Conservation (phyloP, 2,888 invertebrate genomes). For the Argyra leucocephala region DNA sequence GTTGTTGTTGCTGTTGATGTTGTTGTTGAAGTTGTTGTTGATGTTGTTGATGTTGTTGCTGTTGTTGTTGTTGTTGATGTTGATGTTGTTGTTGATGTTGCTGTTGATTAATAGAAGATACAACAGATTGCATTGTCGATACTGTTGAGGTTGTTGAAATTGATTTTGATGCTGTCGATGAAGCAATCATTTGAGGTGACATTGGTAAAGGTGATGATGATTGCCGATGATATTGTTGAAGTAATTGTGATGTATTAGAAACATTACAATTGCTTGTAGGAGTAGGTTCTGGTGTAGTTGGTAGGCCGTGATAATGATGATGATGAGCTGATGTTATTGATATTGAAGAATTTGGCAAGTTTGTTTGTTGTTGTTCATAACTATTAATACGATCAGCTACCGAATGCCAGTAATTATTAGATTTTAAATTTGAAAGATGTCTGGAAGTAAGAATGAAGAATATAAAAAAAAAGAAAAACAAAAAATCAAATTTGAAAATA, state of each 20-base stretch:
- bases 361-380: slow-evolving; percentile 47
- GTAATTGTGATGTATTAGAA: slow-evolving; percentile 9
- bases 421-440: background rate
- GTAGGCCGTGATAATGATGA: slow-evolving; percentile 31
- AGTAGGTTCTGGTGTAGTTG: background rate
- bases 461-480: background rate
- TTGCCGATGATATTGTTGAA: background rate
- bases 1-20: background rate
- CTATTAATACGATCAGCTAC: slow-evolving; percentile 59
- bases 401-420: slow-evolving; percentile 43
- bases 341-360: slow-evolving; percentile 14
- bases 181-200: background rate
- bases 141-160: slow-evolving; percentile 24
- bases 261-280: slow-evolving; percentile 6
- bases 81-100: too few species aligned
- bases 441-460: background rate
- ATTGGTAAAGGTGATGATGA: background rate
- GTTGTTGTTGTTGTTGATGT: background rate
- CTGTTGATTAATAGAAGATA: too few species aligned
- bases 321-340: slow-evolving; percentile 12
- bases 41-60: background rate
- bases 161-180: background rate
- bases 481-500: too few species aligned
- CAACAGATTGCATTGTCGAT: slow-evolving; percentile 44
- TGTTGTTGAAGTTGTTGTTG: slow-evolving; percentile 31